phyloP scores from a whole-genome alignment of 1,140 invertebrate genomes.

The Leptinotarsa undecemlineata region DNA sequence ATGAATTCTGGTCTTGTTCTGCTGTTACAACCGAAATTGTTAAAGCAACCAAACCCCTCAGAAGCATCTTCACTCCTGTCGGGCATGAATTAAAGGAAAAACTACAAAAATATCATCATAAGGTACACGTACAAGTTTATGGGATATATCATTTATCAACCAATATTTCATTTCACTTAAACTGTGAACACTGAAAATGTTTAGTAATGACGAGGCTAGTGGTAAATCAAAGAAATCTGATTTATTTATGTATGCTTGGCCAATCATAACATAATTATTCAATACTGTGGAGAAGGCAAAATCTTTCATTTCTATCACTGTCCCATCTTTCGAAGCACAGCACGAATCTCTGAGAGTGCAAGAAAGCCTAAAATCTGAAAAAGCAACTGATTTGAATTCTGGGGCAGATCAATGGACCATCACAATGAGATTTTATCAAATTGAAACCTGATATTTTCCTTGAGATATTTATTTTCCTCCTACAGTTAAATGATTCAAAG shows the following conservation, averaged over 20 bases:
- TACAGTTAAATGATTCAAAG: neutral
- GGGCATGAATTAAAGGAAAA: constrained; percentile 4
- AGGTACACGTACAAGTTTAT: neutral
- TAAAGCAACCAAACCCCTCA: too few species aligned
- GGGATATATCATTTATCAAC: neutral
- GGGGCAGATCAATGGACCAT: constrained; percentile 1
- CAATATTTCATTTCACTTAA: constrained; percentile 2
- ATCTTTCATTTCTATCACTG: constrained; percentile 6
- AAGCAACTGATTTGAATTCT: neutral
- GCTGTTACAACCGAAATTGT: too few species aligned
- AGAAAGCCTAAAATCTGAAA: neutral
- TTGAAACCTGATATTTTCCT: neutral
- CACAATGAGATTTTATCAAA: neutral
- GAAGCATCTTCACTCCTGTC: too few species aligned
- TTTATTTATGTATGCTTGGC: neutral
- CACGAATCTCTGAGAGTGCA: neutral
- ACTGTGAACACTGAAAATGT: constrained; percentile 2
- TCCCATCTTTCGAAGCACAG: neutral
- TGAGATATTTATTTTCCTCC: neutral
- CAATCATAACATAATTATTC: neutral
- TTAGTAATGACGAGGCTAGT: neutral
- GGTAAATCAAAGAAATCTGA: neutral
- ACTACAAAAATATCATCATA: constrained; percentile 8
- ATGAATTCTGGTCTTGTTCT: too few species aligned
- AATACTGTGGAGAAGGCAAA: neutral